These are phyloP conservation scores for Lemur catta DNA, from an alignment of 2,797 vertebrate genomes.

Conservation along the genomic window DNA sequence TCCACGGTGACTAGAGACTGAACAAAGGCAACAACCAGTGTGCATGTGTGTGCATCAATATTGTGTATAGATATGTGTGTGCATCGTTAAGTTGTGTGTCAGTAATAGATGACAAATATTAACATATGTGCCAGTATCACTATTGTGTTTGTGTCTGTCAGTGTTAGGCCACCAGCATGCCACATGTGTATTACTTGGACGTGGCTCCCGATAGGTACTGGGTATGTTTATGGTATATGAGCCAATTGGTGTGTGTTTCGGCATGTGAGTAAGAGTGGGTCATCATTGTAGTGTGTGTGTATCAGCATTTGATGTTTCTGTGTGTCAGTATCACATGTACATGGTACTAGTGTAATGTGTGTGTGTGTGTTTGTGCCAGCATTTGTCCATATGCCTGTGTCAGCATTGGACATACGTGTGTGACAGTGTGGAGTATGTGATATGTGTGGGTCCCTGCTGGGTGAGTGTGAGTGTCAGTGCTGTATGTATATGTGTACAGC, in stretches of 20 bases:
- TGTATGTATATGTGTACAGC: not conserved
- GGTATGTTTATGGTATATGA: not conserved
- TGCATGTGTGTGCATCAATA: rapidly evolving
- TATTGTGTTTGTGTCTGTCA: rapidly evolving
- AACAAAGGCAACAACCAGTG: not conserved
- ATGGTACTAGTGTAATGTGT: rapidly evolving
- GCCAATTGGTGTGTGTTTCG: not conserved
- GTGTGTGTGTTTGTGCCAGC: rapidly evolving
- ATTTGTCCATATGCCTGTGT: not conserved
- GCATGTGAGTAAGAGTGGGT: not conserved
- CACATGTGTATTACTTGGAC: rapidly evolving
- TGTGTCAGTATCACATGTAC: not conserved
- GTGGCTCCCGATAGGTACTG: rapidly evolving
- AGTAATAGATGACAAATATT: not conserved
- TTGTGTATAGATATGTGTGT: not conserved
- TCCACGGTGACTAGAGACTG: not conserved
- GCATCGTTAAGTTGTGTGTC: not conserved
- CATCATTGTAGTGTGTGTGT: no score
- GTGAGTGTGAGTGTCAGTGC: not conserved
- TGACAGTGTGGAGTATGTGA: rapidly evolving
- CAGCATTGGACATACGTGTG: not conserved
- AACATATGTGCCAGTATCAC: not conserved
- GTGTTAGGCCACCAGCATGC: rapidly evolving
- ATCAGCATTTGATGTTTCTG: not conserved
- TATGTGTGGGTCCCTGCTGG: no score